Conservation (phyloP, 2,888 invertebrate genomes). For the Polyommatus iphigenia region DNA sequence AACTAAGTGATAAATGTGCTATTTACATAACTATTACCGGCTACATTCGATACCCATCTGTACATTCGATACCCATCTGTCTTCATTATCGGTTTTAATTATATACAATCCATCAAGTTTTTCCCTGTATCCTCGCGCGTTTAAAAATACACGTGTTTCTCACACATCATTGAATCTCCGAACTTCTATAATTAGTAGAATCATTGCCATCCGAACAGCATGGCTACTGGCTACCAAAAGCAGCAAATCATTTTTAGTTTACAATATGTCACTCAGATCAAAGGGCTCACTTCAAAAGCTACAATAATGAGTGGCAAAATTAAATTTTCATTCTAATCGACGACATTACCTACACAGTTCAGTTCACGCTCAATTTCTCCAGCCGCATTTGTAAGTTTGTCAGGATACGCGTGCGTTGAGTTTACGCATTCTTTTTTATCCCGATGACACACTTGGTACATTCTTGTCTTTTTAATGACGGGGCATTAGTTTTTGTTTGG, state of each 20-base stretch:
- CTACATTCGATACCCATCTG: conserved; percentile 44
- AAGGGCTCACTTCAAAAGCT: conserved; percentile 70
- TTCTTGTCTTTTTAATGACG: conserved; percentile 37
- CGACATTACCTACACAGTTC: conserved; percentile 44
- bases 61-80: conserved; percentile 45
- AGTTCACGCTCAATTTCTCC: conserved; percentile 44
- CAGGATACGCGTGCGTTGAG: conserved; percentile 39
- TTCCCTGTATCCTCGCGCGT: conserved; percentile 35
- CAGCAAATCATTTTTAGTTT: conserved; percentile 70
- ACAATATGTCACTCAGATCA: conserved; percentile 73
- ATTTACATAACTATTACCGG: not conserved
- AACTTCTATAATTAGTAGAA: conserved; percentile 67
- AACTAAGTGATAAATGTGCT: not conserved
- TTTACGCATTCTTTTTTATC: conserved; percentile 57
- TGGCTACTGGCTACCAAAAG: conserved; percentile 54
- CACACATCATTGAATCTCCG: conserved; percentile 58
- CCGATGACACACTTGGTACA: conserved; percentile 62
- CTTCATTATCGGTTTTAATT: conserved; percentile 40
- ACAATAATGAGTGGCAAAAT: conserved; percentile 54
- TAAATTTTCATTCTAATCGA: conserved; percentile 47
- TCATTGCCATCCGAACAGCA: conserved; percentile 51
- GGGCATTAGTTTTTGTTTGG: conserved; percentile 19
- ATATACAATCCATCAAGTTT: conserved; percentile 48
- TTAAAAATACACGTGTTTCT: conserved; percentile 41
- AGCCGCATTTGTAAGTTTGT: conserved; percentile 40